Percentiles rank a stretch among this genome's conserved stretches.
phyloP scores from a whole-genome alignment of 2,888 invertebrate species.

The Diplazon laetatorius region DNA sequence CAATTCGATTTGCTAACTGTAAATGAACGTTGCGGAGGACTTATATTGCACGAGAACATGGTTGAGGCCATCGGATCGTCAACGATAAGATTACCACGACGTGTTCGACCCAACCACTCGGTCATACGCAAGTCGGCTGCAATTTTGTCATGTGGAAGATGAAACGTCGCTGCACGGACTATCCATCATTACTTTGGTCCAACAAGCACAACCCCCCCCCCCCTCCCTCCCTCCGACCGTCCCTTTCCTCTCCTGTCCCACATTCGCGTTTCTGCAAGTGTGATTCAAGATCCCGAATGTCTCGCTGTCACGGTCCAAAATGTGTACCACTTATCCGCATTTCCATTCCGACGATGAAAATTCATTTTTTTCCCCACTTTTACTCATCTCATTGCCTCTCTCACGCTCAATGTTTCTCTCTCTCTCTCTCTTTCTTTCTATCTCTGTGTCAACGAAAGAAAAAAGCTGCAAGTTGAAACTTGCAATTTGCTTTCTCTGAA shows the following conservation, averaged over 20 bases:
- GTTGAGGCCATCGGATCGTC: constrained; percentile 53
- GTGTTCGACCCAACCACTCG: constrained; percentile 48
- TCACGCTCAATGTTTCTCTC: neutral
- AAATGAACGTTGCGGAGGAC: constrained; percentile 17
- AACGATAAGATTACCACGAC: constrained; percentile 53
- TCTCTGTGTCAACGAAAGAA: no score
- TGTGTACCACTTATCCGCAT: neutral
- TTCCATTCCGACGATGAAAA: neutral
- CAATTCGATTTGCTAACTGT: constrained; percentile 36
- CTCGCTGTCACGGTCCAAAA: neutral
- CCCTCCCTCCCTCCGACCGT: neutral
- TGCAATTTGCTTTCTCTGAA: no score
- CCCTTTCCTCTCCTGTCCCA: neutral
- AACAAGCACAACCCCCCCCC: no score
- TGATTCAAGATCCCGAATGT: neutral
- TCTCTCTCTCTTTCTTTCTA: no score
- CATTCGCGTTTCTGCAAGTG: neutral
- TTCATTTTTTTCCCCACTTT: neutral
- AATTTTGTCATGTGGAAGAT: constrained; percentile 52
- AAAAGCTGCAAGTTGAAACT: no score
- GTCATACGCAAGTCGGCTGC: constrained; percentile 43
- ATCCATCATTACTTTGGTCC: no score
- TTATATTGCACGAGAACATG: constrained; percentile 20
- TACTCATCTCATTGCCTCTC: no score
- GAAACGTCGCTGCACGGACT: constrained; percentile 1